Percentiles rank a stretch among this genome's conserved stretches.
phyloP scores from a whole-genome alignment of 2,888 invertebrate genomes.

The Tiliacea aurago region DNA sequence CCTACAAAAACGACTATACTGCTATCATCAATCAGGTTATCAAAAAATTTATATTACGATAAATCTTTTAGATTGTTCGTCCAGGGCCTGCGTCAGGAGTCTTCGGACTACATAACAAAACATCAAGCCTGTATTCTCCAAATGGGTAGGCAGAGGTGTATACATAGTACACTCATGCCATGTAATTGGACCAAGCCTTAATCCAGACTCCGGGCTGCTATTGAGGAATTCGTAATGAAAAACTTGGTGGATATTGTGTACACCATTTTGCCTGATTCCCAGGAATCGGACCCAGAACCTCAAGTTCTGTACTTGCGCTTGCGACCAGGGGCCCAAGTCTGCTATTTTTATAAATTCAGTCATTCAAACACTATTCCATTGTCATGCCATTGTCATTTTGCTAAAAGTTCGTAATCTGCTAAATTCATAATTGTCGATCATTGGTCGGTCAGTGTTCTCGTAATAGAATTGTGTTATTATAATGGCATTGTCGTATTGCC shows the following conservation, averaged over 20 bases:
- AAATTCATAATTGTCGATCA: no score
- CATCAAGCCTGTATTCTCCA: background rate
- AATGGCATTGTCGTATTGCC: no score
- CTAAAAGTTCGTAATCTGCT: no score
- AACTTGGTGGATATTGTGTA: background rate
- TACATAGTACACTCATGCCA: background rate
- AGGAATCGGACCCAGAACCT: background rate
- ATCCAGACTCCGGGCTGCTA: background rate
- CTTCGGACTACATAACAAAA: background rate
- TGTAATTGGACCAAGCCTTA: background rate
- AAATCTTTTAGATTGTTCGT: slow-evolving; percentile 1
- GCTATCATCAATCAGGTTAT: slow-evolving; percentile 4
- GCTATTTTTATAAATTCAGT: no score
- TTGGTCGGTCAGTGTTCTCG: no score
- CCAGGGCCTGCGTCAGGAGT: no score
- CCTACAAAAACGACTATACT: background rate
- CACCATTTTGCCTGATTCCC: background rate
- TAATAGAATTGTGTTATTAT: no score
- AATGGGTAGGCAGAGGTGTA: background rate
- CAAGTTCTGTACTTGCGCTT: background rate
- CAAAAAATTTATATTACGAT: slow-evolving; percentile 11
- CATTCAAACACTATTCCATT: no score
- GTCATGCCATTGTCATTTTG: no score
- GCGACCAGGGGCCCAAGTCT: no score
- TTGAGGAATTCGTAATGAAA: background rate